Base-by-base conservation (phyloP, 2,797 vertebrate species). In the Parambassis ranga region DNA sequence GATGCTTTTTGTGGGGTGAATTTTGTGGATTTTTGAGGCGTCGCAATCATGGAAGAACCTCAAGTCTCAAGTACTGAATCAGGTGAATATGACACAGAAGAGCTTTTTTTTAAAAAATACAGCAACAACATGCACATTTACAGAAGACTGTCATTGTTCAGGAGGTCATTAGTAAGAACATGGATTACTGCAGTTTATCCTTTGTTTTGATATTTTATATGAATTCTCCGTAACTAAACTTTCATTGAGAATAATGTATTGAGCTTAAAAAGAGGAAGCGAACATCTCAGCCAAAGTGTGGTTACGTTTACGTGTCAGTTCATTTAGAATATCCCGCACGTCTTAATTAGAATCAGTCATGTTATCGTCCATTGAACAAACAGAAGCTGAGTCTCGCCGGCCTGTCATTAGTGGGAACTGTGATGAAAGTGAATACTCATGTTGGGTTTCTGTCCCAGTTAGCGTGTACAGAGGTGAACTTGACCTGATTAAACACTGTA, bases 401-500 rank as follows among this genome's bases (percentile, higher is more conserved):
- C 15, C 46, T 10, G 53, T 56, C 68, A 46, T 59, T 62, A 32
- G 52, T 22, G 47, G 27, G 28, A 47, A 18, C 56, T 15, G 37
- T 27, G 43, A 68, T 72, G 75, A 78, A 80, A 71, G 55, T 27
- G 71, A 79, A 71, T 33, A 38, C 59, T 44, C 19, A 8, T 49
- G 69, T 65, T 65, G 23, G 66, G 28, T 71, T 81, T 77, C 74
- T 51, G 43, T 72, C 61, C 61, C 73, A 33, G 76, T 77, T 56
- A 60, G 44, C 36, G 2, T 69, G 63, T 72, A 60, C 71, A 57
- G 72, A 68, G 75, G 65, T 86, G 72, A 89, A 77, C 77, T 77
- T 75, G 82, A 79, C 82, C 77, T 83, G 85, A 86, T 88, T 82
- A 82, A 86, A 86, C 72, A 77, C 79, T 84, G 82, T 89, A 89